These are phyloP conservation scores for Halichondria panicea DNA, from an alignment of 37 sponge, comb jelly and placozoan genomes.

Conservation along the genomic window DNA sequence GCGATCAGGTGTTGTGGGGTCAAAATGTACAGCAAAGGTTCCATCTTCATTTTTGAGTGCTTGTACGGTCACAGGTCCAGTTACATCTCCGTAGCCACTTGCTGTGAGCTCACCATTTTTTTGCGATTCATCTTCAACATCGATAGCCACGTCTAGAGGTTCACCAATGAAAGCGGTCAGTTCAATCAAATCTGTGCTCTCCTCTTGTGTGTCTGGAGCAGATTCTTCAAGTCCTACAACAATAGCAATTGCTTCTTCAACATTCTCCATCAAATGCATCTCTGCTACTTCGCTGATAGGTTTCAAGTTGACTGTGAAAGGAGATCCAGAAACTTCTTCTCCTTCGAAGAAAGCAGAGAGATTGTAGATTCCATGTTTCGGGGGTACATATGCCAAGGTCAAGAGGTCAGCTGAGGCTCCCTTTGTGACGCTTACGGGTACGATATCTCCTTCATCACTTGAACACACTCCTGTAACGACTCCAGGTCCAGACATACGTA, in stretches of 20 bases:
- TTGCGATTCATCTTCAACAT: constrained; percentile 16
- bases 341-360: constrained; percentile 53
- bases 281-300: constrained; percentile 27
- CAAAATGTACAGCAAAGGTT: constrained; percentile 44
- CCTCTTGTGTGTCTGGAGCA: neutral
- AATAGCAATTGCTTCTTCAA: constrained; percentile 9
- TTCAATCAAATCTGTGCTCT: neutral
- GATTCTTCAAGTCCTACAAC: constrained; percentile 4
- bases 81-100: constrained; percentile 39
- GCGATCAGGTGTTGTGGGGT: constrained; percentile 53
- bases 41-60: constrained; percentile 26
- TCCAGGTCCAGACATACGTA: constrained; percentile 58
- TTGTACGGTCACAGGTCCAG: constrained; percentile 14
- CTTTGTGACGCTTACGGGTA: constrained; percentile 39
- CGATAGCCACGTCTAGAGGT: constrained; percentile 37
- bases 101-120: constrained; percentile 25
- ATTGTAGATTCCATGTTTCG: constrained; percentile 36
- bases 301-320: constrained; percentile 36
- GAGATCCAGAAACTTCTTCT: constrained; percentile 43
- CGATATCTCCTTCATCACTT: neutral
- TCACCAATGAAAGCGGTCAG: constrained; percentile 20
- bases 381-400: constrained; percentile 45
- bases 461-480: constrained; percentile 35
- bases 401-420: neutral
- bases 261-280: neutral